Evolutionary conservation across 2,888 invertebrate species (phyloP), one percentile per base, ranked within the genome.

Genomic region (Acanthosepion pharaonis): DNA sequence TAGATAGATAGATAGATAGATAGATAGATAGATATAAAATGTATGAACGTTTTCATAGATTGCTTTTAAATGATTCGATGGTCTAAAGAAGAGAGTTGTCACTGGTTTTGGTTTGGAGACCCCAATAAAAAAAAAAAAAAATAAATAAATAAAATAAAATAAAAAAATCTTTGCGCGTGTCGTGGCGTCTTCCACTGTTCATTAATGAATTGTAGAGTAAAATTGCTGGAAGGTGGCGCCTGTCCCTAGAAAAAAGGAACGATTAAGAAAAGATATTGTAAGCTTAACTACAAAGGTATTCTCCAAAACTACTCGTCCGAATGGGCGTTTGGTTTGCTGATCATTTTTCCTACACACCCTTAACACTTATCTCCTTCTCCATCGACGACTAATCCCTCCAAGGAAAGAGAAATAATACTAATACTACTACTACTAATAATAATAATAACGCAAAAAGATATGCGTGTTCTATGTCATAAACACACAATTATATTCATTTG

Each of bases 251-350:
- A n/a, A 33, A 78, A 9, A 78, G 78, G n/a, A 78, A 1, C 78
- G n/a, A 33, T 78, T n/a, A n/a, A 78, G n/a, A 78, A 42, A n/a
- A 8, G 78, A 78, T 28, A 78, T 78, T 78, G 78, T 8, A 28
- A 33, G 78, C 78, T 78, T 78, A 78, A 78, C 78, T 78, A 78
- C 78, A 78, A 78, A 78, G 78, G 78, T 78, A 78, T 78, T 78
- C n/a, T 78, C 78, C 11, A 33, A 78, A 78, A n/a, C 78, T 33
- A 11, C n/a, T 78, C 78, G n/a, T n/a, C 15, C n/a, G 78, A 2
- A 78, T 18, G 78, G 18, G 78, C 2, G 11, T 78, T 78, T n/a
- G n/a, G n/a, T 78, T 78, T 78, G 78, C 33, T 78, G 78, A 78
- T n/a, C n/a, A 78, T 4, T 15, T 78, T n/a, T 78, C 33, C 15